Percentiles rank a stretch among this genome's conserved stretches.
These are phyloP conservation scores for Macquaria australasica DNA, from an alignment of 2,113 vertebrate genomes.

Conservation along the genomic window DNA sequence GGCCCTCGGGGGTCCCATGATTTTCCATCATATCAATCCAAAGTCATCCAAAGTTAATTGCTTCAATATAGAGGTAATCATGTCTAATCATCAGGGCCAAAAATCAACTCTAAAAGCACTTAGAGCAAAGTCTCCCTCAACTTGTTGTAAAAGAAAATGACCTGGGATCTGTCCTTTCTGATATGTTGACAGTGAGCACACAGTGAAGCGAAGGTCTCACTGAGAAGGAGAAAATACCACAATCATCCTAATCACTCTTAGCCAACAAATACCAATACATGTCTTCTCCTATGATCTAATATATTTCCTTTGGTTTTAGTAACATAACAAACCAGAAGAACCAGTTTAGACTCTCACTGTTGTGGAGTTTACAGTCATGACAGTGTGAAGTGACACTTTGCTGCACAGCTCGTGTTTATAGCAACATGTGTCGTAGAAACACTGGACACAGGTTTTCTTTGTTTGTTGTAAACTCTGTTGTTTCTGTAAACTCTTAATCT, in stretches of 20 bases:
- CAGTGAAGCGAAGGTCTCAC: too few species aligned
- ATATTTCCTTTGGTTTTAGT: background rate
- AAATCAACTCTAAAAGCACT: background rate
- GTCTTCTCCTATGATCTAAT: background rate
- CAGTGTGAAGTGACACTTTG: background rate
- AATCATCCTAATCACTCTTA: background rate
- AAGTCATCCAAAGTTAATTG: background rate
- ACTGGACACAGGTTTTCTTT: background rate
- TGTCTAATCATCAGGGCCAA: too few species aligned
- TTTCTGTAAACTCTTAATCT: background rate
- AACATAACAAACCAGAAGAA: background rate
- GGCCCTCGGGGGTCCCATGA: background rate
- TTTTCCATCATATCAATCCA: background rate
- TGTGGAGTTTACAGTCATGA: background rate
- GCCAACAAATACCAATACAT: background rate
- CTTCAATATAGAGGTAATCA: background rate
- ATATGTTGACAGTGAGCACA: background rate
- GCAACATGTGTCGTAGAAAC: constrained; percentile 8
- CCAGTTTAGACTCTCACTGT: background rate
- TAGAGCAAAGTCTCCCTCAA: background rate
- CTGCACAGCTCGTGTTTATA: background rate
- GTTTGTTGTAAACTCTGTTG: background rate
- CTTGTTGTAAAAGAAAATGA: background rate
- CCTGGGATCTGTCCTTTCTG: background rate
- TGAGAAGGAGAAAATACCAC: too few species aligned